Base-by-base conservation (phyloP, 2,113 vertebrate species). In the Glaucomys volans region DNA sequence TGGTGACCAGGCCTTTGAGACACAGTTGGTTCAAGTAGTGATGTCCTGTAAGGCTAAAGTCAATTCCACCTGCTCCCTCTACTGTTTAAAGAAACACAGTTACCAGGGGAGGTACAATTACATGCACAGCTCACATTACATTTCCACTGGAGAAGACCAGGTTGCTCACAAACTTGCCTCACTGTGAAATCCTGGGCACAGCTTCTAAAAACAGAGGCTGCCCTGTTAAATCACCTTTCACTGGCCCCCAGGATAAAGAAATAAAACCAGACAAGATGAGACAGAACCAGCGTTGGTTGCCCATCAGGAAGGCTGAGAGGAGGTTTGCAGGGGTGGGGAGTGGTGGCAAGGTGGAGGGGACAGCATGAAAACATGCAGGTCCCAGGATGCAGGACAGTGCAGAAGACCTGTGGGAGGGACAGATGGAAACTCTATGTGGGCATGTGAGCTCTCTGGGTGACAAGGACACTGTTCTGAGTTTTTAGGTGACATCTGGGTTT, bases 41-140 rank as follows among this genome's bases (percentile, higher is more conserved):
- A 67, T 20, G 67, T 69, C 12, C 62, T 44, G 0, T 37, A 13
- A 22, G 24, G 2, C 8, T 57, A 76, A 57, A 69, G 5, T 35
- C 47, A n/a, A 66, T 28, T 20, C 54, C n/a, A 75, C 5, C n/a
- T 5, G 50, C 72, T 62, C 44, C 40, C 72, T 18, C 22, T 17
- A 28, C 37, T 72, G 30, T 42, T 89, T 12, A 16, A 10, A 93
- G 64, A 87, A 67, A n/a, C 0, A 0, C 8, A 2, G 13, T 44
- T 24, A 30, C 44, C 47, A 47, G 35, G 28, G 26, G 26, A 62
- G 10, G 2, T 54, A 37, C 52, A 52, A 16, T 35, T 20, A 18
- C 16, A 30, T 3, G 28, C 0, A 5, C 28, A 40, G 13, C 17
- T 42, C 44, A 64, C 17, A 13, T 50, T 5, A 1, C 16, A 5